Evolutionary conservation across 2,113 vertebrate genomes (phyloP), one percentile per base, ranked within the genome.

Genomic region (Mus spicilegus): DNA sequence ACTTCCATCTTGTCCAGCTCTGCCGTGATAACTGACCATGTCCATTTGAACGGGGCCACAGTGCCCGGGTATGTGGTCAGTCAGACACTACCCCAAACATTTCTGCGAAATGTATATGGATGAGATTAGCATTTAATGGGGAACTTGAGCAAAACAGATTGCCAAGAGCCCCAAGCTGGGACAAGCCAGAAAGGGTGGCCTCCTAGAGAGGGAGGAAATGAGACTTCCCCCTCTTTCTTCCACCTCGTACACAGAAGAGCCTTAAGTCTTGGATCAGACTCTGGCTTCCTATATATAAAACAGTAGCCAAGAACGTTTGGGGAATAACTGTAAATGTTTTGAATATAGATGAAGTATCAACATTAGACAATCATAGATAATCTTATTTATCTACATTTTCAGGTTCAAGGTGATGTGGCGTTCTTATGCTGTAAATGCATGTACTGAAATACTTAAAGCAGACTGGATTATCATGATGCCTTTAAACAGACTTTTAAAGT

Each of bases 331-430:
- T 67, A 63, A 70, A 78, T n/a, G 67, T 42, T 46, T 46, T 49
- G 28, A 84, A 58, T 86, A 51, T 77, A 33, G 36, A 81, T 77
- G 91, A 70, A 77, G 14, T 61, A 72, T 82, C 95, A 65, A 58
- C 33, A 49, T 49, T 86, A 46, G 51, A 28, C 87, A 49, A 81
- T 54, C 67, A n/a, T 33, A 69, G n/a, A 28, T 92, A 26, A 81
- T 94, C 89, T 87, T 91, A 11, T 61, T 91, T 49, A 14, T 16
- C 67, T 85, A 56, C 30, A 36, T 63, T 93, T 96, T 84, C 2
- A 80, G 51, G 90, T 85, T 84, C 46, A 2, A 63, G 63, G 36
- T 89, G 78, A 81, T 39, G 42, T 36, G 84, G 67, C 51, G 87
- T 39, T 30, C 70, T 54, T 61, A 61, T 19, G 39, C 58, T 65